A percentile compares a stretch with the other conserved stretches of the same genome.
Evolutionary conservation across 1,140 invertebrate genomes (phyloP).

Genomic region (Dendrolimus kikuchii): DNA sequence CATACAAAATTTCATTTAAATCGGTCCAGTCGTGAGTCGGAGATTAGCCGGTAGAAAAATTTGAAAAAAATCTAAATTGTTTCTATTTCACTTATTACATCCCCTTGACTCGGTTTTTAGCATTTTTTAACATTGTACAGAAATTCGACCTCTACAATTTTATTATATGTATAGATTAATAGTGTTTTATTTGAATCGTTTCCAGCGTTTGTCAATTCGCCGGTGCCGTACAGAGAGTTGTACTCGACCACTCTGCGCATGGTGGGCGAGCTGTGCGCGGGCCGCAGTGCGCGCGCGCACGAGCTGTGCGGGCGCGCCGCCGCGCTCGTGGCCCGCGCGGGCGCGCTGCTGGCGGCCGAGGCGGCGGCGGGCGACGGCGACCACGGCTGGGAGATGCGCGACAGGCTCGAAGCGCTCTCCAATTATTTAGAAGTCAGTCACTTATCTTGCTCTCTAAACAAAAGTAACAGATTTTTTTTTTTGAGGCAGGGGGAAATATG

Average conservation of each 20-base stretch:
- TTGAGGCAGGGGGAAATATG: no score
- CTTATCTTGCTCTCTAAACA: no score
- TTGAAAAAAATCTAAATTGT: no score
- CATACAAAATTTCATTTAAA: no score
- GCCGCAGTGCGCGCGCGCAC: conserved; percentile 11
- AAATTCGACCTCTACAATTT: background rate
- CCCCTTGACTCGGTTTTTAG: no score
- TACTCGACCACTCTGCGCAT: conserved; percentile 34
- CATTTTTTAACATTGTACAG: no score
- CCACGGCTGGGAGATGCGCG: conserved; percentile 24
- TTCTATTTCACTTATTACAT: no score
- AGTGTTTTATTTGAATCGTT: background rate
- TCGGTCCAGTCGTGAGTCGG: no score
- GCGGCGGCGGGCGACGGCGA: conserved; percentile 6
- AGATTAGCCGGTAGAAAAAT: no score
- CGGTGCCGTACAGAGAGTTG: conserved; percentile 49
- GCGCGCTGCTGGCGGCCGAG: conserved; percentile 3
- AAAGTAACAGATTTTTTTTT: no score
- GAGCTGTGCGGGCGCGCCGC: conserved; percentile 8
- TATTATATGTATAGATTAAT: no score
- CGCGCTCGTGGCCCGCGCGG: conserved; percentile 11
- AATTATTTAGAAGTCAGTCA: conserved; percentile 55
- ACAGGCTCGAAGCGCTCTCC: conserved; percentile 32
- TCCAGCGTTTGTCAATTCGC: conserved; percentile 46
- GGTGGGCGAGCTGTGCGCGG: conserved; percentile 29